Conservation (phyloP, 1,140 invertebrate genomes). For the Melitaea cinxia region DNA sequence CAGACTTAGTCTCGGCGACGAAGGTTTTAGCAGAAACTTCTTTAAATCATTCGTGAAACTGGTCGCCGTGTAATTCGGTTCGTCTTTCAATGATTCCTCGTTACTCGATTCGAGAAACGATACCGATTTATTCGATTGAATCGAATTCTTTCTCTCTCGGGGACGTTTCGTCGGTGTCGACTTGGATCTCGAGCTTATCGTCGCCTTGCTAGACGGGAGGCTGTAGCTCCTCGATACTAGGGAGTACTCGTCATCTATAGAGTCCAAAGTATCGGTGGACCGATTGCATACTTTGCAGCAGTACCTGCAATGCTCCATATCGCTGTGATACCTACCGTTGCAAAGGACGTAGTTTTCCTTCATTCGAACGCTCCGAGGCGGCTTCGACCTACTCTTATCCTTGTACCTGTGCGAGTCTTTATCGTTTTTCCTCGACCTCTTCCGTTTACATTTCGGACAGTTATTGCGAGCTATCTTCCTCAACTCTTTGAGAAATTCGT, state of each 20-base stretch:
- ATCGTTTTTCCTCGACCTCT: slow-evolving; percentile 41
- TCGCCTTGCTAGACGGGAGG: slow-evolving; percentile 45
- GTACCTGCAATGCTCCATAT: slow-evolving; percentile 63
- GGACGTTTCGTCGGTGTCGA: slow-evolving; percentile 42
- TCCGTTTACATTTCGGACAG: slow-evolving; percentile 66
- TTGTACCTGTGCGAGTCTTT: slow-evolving; percentile 34
- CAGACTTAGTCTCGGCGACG: slow-evolving; percentile 70
- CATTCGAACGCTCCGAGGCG: slow-evolving; percentile 12
- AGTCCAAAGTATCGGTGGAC: slow-evolving; percentile 67
- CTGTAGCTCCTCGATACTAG: slow-evolving; percentile 65
- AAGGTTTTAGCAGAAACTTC: slow-evolving; percentile 74
- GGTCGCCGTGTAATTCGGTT: slow-evolving; percentile 76
- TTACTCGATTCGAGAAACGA: slow-evolving; percentile 75
- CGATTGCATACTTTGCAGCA: slow-evolving; percentile 69
- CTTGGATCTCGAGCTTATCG: slow-evolving; percentile 46
- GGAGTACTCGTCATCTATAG: slow-evolving; percentile 69
- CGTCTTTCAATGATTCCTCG: slow-evolving; percentile 66
- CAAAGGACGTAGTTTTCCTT: slow-evolving; percentile 62
- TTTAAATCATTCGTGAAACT: slow-evolving; percentile 80
- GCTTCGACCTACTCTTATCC: slow-evolving; percentile 32
- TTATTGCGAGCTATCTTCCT: slow-evolving; percentile 67
- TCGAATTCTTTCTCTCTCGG: slow-evolving; percentile 68
- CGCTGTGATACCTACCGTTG: slow-evolving; percentile 64
- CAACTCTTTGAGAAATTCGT: slow-evolving; percentile 76
- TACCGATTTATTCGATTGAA: slow-evolving; percentile 77